Conservation (phyloP, 2,113 vertebrate species). For the Plotosus lineatus region DNA sequence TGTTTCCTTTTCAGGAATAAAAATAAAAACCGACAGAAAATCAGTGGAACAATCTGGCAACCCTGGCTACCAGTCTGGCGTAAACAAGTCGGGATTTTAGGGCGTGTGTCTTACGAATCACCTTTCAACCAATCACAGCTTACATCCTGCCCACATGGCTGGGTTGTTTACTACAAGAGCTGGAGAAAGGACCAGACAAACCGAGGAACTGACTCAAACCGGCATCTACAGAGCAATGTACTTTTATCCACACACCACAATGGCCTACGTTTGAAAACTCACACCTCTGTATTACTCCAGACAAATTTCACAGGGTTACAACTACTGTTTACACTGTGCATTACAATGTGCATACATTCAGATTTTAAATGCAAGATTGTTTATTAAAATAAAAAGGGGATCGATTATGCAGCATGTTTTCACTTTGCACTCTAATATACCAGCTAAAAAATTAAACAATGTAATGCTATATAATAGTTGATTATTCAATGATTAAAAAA, state of each 20-base stretch:
- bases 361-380: too few species aligned
- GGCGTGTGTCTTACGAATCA: constrained; percentile 59
- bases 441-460: too few species aligned
- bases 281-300: not conserved
- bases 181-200: not conserved
- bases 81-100: constrained; percentile 63
- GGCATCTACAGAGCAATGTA: not conserved
- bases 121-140: constrained; percentile 52
- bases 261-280: not conserved
- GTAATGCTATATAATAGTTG: too few species aligned
- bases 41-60: constrained; percentile 7
- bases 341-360: too few species aligned
- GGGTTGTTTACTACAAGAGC: constrained; percentile 62
- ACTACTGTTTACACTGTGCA: not conserved
- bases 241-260: not conserved
- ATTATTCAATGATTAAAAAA: too few species aligned
- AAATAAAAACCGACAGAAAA: not conserved
- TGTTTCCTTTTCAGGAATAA: not conserved
- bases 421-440: too few species aligned
- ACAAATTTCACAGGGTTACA: not conserved
- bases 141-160: constrained; percentile 58
- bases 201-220: constrained; percentile 7
- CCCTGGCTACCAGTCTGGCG: constrained; percentile 49
- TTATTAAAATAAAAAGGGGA: too few species aligned
- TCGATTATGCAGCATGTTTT: too few species aligned